Conservation (phyloP, 2,888 invertebrate genomes). For the Himalopsyche kuldschensis region DNA sequence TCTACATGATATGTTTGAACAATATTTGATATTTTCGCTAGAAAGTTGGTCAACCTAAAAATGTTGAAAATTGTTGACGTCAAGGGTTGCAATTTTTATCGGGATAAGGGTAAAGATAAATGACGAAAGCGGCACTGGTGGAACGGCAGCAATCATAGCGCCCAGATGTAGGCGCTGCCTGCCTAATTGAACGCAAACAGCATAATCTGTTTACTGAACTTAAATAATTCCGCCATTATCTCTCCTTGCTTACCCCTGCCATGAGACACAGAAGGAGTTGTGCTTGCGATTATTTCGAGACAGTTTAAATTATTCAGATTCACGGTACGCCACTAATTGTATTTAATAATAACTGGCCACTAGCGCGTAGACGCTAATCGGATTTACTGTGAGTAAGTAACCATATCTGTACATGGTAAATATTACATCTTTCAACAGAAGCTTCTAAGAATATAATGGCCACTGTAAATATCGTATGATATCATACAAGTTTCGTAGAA, state of each 20-base stretch:
- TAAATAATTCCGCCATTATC: slow-evolving; percentile 31
- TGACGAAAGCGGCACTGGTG: neutral
- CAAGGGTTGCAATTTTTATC: too few species aligned
- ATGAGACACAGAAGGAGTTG: neutral
- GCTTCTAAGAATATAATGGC: too few species aligned
- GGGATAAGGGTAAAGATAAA: too few species aligned
- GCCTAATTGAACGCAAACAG: slow-evolving; percentile 38
- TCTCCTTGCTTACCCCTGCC: neutral
- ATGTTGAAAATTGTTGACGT: too few species aligned
- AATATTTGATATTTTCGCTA: too few species aligned
- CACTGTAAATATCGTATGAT: too few species aligned
- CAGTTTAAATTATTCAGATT: neutral
- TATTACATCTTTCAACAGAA: too few species aligned
- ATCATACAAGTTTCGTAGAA: too few species aligned
- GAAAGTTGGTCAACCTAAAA: too few species aligned
- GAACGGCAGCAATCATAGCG: neutral
- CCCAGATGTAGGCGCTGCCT: slow-evolving; percentile 22
- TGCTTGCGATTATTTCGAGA: neutral
- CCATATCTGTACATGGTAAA: too few species aligned
- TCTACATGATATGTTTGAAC: too few species aligned
- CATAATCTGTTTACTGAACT: slow-evolving; percentile 37
- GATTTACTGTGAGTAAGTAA: neutral
- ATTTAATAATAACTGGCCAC: neutral
- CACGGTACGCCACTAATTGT: neutral
- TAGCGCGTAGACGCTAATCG: neutral